Percentiles rank a stretch among this genome's conserved stretches.
Conservation (phyloP, 2,888 invertebrate species). For the Sarcophaga variegata region DNA sequence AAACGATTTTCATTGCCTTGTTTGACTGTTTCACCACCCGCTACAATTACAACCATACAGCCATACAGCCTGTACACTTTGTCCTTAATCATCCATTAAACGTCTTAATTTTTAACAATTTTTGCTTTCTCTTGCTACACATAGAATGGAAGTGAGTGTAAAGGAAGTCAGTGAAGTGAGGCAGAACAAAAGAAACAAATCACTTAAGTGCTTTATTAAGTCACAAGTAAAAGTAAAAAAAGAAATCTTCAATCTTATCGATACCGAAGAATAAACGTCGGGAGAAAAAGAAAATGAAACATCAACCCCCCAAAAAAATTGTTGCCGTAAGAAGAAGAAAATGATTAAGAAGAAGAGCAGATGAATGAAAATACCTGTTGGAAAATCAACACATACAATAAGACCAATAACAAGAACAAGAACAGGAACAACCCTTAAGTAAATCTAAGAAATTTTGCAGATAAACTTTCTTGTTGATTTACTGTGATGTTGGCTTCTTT, state of each 20-base stretch:
- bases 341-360: background rate
- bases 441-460: background rate
- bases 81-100: slow-evolving; percentile 68
- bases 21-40: background rate
- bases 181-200: slow-evolving; percentile 65
- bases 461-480: slow-evolving; percentile 30
- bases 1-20: slow-evolving; percentile 8
- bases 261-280: background rate
- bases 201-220: slow-evolving; percentile 72
- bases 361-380: slow-evolving; percentile 42
- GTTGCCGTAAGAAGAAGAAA: too few species aligned
- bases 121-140: background rate
- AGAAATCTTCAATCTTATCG: slow-evolving; percentile 15
- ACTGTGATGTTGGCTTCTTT: slow-evolving; percentile 72
- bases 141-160: background rate
- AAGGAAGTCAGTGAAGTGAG: background rate
- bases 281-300: slow-evolving; percentile 15
- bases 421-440: slow-evolving; percentile 33
- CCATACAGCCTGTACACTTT: slow-evolving; percentile 42
- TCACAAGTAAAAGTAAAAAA: slow-evolving; percentile 55
- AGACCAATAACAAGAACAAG: too few species aligned
- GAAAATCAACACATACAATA: slow-evolving; percentile 18
- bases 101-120: slow-evolving; percentile 66
- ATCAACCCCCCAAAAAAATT: slow-evolving; percentile 40
- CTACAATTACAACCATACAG: slow-evolving; percentile 1